A percentile compares a stretch with the other conserved stretches of the same genome.
Evolutionary conservation across 1,140 invertebrate species (phyloP).

Genomic region (Microvelia longipes): DNA sequence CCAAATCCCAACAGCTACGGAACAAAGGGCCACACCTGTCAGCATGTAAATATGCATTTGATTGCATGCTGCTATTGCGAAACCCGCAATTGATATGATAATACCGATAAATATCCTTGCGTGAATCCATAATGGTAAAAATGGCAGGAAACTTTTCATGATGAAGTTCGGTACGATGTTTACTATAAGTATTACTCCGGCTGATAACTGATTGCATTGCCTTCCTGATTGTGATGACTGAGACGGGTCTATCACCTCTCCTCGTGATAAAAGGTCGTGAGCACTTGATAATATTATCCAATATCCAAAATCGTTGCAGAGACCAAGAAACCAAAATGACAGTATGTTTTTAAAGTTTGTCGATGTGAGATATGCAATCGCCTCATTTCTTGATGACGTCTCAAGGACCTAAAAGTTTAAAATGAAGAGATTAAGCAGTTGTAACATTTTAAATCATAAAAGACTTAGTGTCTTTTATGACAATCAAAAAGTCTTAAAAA

Average conservation of each 20-base stretch:
- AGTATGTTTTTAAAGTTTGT: constrained; percentile 8
- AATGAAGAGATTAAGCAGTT: too few species aligned
- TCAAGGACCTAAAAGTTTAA: too few species aligned
- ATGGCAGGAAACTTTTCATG: constrained; percentile 61
- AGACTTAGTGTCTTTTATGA: too few species aligned
- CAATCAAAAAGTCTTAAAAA: too few species aligned
- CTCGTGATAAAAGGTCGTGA: constrained; percentile 44
- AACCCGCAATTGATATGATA: constrained; percentile 41
- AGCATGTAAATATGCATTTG: constrained; percentile 41
- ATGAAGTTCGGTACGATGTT: constrained; percentile 61
- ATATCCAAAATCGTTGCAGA: constrained; percentile 81
- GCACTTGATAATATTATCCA: constrained; percentile 78
- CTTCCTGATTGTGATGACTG: neutral
- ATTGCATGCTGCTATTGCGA: constrained; percentile 48
- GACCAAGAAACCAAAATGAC: constrained; percentile 63
- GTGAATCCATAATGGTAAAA: constrained; percentile 50
- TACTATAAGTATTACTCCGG: constrained; percentile 64
- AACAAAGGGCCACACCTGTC: constrained; percentile 57
- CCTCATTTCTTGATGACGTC: too few species aligned
- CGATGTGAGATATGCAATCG: neutral
- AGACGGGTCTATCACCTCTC: neutral
- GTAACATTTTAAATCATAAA: too few species aligned
- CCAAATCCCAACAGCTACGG: constrained; percentile 61
- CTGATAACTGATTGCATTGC: constrained; percentile 55
- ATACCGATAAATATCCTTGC: constrained; percentile 43